These are phyloP conservation scores for Connochaetes taurinus DNA, from an alignment of 2,113 vertebrate genomes.

Conservation along the genomic window DNA sequence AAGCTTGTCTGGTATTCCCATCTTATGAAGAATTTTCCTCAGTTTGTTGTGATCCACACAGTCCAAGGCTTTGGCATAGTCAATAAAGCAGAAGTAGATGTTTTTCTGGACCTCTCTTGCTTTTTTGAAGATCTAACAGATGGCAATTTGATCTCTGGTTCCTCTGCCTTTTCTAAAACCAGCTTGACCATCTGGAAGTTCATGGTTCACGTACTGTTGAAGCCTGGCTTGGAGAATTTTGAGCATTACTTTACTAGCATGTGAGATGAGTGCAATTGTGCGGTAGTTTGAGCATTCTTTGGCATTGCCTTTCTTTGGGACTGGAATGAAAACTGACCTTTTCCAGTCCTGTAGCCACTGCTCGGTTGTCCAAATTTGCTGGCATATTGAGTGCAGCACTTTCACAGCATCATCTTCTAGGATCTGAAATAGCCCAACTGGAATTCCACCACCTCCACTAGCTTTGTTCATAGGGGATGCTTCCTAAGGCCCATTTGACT, in stretches of 20 bases:
- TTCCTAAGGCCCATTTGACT: background rate
- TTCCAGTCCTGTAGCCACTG: background rate
- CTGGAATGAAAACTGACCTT: fast-evolving
- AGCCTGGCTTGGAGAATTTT: background rate
- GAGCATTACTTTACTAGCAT: fast-evolving
- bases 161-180: background rate
- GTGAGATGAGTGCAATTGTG: background rate
- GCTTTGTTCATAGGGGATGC: background rate
- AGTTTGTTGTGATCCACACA: background rate
- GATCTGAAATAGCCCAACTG: background rate
- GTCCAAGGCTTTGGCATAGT: background rate
- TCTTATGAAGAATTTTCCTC: background rate
- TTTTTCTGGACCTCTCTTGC: background rate
- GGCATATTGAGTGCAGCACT: background rate
- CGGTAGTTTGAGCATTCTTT: background rate
- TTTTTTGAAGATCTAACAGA: background rate
- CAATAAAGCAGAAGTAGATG: background rate
- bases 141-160: background rate
- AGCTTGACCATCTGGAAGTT: background rate
- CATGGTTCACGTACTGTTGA: background rate
- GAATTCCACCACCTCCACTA: background rate
- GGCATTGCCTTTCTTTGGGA: background rate
- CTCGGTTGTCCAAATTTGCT: background rate
- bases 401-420: background rate
- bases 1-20: background rate